Percentiles rank a stretch among this genome's conserved stretches.
These are phyloP conservation scores for Drosophila ezoana DNA, from an alignment of 2,888 invertebrate genomes.

Conservation along the genomic window DNA sequence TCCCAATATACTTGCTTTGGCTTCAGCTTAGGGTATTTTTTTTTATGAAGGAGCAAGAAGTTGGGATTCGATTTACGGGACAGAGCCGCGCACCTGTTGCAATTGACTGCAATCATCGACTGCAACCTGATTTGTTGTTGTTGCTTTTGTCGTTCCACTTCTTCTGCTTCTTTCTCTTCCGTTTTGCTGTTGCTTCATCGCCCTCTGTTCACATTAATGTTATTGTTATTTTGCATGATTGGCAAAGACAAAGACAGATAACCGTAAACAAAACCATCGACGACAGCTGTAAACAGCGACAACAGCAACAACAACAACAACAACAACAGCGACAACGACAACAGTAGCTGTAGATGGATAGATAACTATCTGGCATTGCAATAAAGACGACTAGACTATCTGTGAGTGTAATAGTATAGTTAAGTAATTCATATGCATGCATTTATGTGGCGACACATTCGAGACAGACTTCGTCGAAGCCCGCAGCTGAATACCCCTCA, in stretches of 20 bases:
- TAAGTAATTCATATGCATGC: neutral
- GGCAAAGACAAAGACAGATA: conserved; percentile 20
- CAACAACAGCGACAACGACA: conserved; percentile 5
- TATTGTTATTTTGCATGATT: conserved; percentile 38
- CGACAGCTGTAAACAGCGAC: conserved; percentile 20
- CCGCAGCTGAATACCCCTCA: neutral
- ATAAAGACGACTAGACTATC: neutral
- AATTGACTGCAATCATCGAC: too few relatives aligned
- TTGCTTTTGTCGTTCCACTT: conserved; percentile 2
- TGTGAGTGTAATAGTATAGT: neutral
- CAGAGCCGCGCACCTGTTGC: conserved; percentile 19
- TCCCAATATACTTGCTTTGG: neutral
- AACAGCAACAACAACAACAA: conserved; percentile 5
- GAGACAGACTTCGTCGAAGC: conserved; percentile 1
- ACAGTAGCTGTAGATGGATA: conserved; percentile 10
- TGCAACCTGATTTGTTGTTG: neutral
- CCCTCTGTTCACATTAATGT: conserved; percentile 1
- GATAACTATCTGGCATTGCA: conserved; percentile 33
- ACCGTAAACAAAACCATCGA: conserved; percentile 27
- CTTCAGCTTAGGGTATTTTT: neutral
- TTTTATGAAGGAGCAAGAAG: neutral
- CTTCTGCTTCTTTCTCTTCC: neutral
- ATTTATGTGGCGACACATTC: neutral
- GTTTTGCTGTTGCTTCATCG: too few relatives aligned
- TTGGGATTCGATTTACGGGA: too few relatives aligned